Base-by-base conservation (phyloP, 2,888 invertebrate species). In the Harpagoxenus sublaevis region DNA sequence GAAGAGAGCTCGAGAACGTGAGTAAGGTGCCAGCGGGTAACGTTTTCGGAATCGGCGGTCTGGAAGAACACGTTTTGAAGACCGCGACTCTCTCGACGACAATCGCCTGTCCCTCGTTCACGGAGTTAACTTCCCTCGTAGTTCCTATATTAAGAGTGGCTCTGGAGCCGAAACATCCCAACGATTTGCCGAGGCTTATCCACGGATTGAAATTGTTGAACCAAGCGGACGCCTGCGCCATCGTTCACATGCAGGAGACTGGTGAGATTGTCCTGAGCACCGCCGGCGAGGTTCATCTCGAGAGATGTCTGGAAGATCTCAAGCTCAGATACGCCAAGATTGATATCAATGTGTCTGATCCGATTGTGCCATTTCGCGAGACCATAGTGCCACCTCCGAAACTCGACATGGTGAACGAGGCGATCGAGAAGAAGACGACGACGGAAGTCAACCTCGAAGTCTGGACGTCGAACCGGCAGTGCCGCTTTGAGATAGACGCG, bases 361-460 rank as follows among this genome's bases (percentile, higher is more conserved):
- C 99, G 0, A 99, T 99, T 91, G 99, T 99, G 1, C 98, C 99
- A 8, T 98, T 99, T 93, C 96, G 98, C 89, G 99, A 99, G 95
- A 99, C 99, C 0, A 97, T 99, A 77, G 96, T 99, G 0, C 96
- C 96, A 23, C 97, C 97, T 28, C 98, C 98, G 0, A 97, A 97
- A 92, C 95, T 97, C 3, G 98, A 98, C 94, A 98, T 97, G 97
- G 97, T 98, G 0, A 98, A 98, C 94, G 98, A 98, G 96, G 96
- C 96, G 68, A 98, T 98, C 79, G 97, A 97, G 55, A 96, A 96
- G 12, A 97, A 97, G 92, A 92, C 95, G 77, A 92, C 95, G 77
- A 96, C 96, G 73, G 95, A 96, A 82, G 86, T 87, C 18, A 90
- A 89, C n/a, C 88, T 94, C 3, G 93, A 93, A 83, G 87, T 90